Base-by-base conservation (phyloP, 2,888 invertebrate genomes). In the Hypena proboscidalis region DNA sequence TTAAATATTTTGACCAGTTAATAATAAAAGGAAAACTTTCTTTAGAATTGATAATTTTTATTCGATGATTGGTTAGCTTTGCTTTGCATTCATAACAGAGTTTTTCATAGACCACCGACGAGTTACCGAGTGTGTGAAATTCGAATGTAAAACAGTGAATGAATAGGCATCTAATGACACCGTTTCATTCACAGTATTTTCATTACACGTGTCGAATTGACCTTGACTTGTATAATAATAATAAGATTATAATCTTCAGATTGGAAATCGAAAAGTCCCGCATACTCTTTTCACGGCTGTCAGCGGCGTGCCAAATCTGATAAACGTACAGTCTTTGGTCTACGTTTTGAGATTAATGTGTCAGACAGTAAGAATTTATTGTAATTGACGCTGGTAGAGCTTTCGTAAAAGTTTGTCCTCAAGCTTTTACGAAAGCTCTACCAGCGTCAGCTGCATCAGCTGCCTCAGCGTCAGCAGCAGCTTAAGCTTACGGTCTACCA, bases 261-360 rank as follows among this genome's bases (percentile, higher is more conserved):
- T 77, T 77, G 70, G 59, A 78, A 78, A 83, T 76, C 74, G 67
- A 74, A 75, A 77, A 78, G 77, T 79, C 80, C 79, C 77, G 77
- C 79, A 67, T 70, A 70, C 63, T 73, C 39, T 67, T 82, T 80
- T 74, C 70, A 82, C 76, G 76, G 68, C 61, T 72, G 74, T 74
- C 76, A 61, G 58, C 62, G 65, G 60, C 74, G 75, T 76, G 70
- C 70, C 69, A 66, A 77, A 83, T 80, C 66, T 68, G 74, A 82
- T 82, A 79, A 84, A 77, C 67, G 72, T 70, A 67, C n/a, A 76
- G 70, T 71, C 52, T 58, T 53, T 68, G 62, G 55, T 68, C 54
- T 53, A 48, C 72, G 68, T 77, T 77, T 77, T 71, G 67, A 77
- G 80, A 81, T 80, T 71, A 77, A 73, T 78, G 74, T 80, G 79